These are phyloP conservation scores for Phalacrocorax brasilianus DNA, from an alignment of 2,113 vertebrate genomes.

Conservation along the genomic window DNA sequence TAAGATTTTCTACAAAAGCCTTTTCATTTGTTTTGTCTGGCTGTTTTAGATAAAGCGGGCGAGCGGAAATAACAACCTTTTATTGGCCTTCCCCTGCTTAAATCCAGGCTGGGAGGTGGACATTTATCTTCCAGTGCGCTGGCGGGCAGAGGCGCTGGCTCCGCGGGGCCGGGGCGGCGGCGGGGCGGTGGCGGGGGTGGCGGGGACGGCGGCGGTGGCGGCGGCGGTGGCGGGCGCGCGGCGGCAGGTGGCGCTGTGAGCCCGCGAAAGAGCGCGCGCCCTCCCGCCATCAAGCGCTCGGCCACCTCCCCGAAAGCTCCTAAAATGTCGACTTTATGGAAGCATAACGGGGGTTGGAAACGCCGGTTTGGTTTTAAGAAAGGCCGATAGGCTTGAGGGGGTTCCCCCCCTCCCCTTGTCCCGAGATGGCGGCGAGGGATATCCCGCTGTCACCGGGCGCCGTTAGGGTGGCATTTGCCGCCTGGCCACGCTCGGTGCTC, in stretches of 20 bases:
- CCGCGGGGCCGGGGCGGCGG: not conserved
- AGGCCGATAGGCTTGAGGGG: not conserved
- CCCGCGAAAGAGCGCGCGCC: conserved; percentile 53
- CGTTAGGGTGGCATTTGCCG: not conserved
- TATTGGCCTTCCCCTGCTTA: conserved; percentile 82
- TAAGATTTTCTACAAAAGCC: conserved; percentile 84
- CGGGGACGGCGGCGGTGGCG: not conserved
- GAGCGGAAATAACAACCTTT: conserved; percentile 93
- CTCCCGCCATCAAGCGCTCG: conserved; percentile 68
- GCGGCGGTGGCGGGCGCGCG: accelerated
- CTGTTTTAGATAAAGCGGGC: conserved; percentile 87
- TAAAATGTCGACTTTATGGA: conserved; percentile 80
- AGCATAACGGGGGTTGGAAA: conserved; percentile 5
- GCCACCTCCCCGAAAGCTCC: conserved; percentile 42
- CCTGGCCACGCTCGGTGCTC: not conserved
- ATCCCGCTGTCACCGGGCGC: not conserved
- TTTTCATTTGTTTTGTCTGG: conserved; percentile 89
- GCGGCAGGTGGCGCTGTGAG: conserved; percentile 87
- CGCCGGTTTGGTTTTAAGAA: not conserved
- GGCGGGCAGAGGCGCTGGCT: not conserved
- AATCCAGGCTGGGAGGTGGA: conserved; percentile 76
- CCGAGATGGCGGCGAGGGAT: not conserved
- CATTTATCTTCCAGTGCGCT: conserved; percentile 63
- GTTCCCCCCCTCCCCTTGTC: accelerated
- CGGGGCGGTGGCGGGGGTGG: too few relatives aligned